These are phyloP conservation scores for Sebastes miniatus DNA, from an alignment of 2,797 vertebrate genomes.

Conservation along the genomic window DNA sequence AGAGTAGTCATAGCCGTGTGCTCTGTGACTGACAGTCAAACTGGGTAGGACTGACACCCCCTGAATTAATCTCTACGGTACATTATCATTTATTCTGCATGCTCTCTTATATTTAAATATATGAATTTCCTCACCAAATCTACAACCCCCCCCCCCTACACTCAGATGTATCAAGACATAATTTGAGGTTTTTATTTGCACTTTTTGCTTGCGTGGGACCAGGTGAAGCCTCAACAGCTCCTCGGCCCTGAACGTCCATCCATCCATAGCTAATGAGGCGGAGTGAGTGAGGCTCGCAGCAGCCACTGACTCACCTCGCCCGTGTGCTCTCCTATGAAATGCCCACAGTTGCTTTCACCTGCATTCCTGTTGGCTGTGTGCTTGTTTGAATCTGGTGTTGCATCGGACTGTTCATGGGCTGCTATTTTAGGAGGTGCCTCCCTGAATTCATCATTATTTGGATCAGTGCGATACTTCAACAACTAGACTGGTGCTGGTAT, in stretches of 20 bases:
- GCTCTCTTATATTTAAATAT: background rate
- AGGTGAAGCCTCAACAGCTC: conserved; percentile 8
- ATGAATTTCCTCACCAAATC: background rate
- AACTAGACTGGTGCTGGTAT: background rate
- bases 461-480: background rate
- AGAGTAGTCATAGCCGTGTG: background rate
- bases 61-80: background rate
- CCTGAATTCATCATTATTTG: conserved; percentile 31
- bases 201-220: conserved; percentile 17
- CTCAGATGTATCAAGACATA: background rate
- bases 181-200: conserved; percentile 25
- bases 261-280: conserved; percentile 47
- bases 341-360: conserved; percentile 36
- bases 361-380: conserved; percentile 30
- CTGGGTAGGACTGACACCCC: background rate
- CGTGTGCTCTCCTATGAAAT: conserved; percentile 11
- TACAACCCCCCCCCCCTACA: background rate
- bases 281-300: conserved; percentile 20
- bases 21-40: conserved; percentile 6
- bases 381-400: conserved; percentile 39
- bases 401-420: conserved; percentile 13
- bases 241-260: conserved; percentile 27
- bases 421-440: conserved; percentile 37
- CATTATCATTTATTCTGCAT: background rate
- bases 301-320: conserved; percentile 32